phyloP scores from a whole-genome alignment of 1,140 invertebrate species.

The Mactra quadrangularis region DNA sequence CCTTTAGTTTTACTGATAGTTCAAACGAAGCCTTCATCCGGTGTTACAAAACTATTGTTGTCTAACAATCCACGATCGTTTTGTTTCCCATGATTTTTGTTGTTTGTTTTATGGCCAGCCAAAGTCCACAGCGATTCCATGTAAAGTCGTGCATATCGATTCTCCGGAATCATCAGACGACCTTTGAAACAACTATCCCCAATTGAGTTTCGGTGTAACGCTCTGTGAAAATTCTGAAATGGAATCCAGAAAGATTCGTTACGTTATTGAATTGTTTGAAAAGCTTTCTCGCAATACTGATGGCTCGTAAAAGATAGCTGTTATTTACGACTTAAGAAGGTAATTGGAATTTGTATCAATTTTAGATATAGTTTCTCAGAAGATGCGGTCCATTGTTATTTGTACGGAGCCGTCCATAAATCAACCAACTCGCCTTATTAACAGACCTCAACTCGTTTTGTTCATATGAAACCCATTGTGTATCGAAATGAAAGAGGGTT shows the following conservation, averaged over 20 bases:
- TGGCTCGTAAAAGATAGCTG: slow-evolving; percentile 51
- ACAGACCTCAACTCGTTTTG: too few species aligned
- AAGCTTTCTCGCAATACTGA: slow-evolving; percentile 52
- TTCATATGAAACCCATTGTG: too few species aligned
- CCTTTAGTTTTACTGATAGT: slow-evolving; percentile 13
- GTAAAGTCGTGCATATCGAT: slow-evolving; percentile 34
- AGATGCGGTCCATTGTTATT: slow-evolving; percentile 54
- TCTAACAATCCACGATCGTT: too few species aligned
- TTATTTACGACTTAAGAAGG: slow-evolving; percentile 57
- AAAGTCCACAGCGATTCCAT: too few species aligned
- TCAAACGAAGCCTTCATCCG: slow-evolving; percentile 33
- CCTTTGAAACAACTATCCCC: slow-evolving; percentile 37
- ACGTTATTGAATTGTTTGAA: slow-evolving; percentile 62
- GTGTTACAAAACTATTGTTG: background rate
- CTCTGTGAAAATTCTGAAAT: slow-evolving; percentile 52
- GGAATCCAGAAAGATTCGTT: slow-evolving; percentile 36
- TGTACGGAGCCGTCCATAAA: slow-evolving; percentile 22
- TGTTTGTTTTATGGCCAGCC: background rate
- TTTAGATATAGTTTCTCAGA: slow-evolving; percentile 57
- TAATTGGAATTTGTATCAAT: slow-evolving; percentile 62
- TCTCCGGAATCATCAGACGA: slow-evolving; percentile 28
- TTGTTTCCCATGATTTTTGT: background rate
- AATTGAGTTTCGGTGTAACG: slow-evolving; percentile 47
- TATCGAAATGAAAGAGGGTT: too few species aligned
- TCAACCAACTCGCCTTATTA: background rate